Percentiles rank a stretch among this genome's conserved stretches.
phyloP scores from a whole-genome alignment of 2,113 vertebrate genomes.

The Pyrgilauda ruficollis region DNA sequence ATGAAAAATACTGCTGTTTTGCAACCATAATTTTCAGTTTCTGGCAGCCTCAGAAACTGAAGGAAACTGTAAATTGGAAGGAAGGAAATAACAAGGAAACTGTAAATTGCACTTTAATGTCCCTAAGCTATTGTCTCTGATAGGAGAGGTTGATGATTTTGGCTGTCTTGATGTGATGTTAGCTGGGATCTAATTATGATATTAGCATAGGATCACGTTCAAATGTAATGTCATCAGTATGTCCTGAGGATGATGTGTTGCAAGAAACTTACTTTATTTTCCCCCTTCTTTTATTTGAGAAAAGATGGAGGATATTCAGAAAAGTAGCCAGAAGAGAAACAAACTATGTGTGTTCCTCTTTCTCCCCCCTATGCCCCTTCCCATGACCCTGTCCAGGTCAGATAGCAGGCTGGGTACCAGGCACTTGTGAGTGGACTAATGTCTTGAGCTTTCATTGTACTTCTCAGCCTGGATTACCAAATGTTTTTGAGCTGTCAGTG shows the following conservation, averaged over 20 bases:
- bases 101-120: not conserved
- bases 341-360: not conserved
- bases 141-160: not conserved
- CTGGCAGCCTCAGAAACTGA: not conserved
- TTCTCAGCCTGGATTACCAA: not conserved
- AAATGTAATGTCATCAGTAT: not conserved
- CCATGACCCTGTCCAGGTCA: not conserved
- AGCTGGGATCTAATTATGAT: not conserved
- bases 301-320: not conserved
- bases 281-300: not conserved
- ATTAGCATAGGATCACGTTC: not conserved
- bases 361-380: not conserved
- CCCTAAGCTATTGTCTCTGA: not conserved
- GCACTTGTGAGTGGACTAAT: not conserved
- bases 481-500: not conserved
- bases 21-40: not conserved
- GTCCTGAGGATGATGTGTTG: not conserved
- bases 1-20: conserved; percentile 4
- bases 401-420: not conserved
- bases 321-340: not conserved
- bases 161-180: not conserved
- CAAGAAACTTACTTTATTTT: not conserved
- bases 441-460: not conserved
- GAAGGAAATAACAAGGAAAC: not conserved
- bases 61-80: not conserved